These are phyloP conservation scores for Passer montanus DNA, from an alignment of 2,113 vertebrate genomes.

Conservation along the genomic window DNA sequence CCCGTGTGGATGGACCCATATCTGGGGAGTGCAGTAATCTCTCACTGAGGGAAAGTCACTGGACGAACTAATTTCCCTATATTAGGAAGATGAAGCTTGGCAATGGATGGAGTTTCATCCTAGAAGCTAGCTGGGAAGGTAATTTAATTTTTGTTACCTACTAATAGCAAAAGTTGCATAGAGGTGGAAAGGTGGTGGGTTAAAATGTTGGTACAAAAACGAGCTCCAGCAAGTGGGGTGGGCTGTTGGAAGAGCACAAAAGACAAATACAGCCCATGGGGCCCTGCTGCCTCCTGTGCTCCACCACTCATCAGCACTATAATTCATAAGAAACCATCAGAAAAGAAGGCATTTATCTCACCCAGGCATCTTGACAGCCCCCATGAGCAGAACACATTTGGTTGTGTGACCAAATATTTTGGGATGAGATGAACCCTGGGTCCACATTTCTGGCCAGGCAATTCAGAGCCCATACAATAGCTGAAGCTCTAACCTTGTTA, in stretches of 20 bases:
- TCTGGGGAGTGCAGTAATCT: background rate
- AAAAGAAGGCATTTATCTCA: constrained; percentile 14
- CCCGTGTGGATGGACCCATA: background rate
- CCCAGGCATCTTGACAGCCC: background rate
- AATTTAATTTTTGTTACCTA: background rate
- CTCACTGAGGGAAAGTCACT: background rate
- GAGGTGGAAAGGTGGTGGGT: background rate
- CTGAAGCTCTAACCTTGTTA: constrained; percentile 6
- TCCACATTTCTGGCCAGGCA: background rate
- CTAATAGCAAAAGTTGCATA: background rate
- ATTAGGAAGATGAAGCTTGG: background rate
- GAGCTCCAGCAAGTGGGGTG: background rate
- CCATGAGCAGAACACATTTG: background rate
- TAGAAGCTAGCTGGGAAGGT: background rate
- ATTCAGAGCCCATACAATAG: background rate
- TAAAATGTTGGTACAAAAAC: background rate
- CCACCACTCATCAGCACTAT: background rate
- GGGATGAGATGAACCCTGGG: constrained; percentile 16
- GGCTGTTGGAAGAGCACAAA: background rate
- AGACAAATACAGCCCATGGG: background rate
- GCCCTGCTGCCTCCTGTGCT: background rate
- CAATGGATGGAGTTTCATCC: background rate
- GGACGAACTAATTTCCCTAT: background rate
- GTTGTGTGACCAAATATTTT: constrained; percentile 32
- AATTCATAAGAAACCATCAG: background rate